A percentile compares a stretch with the other conserved stretches of the same genome.
These are phyloP conservation scores for Amiota communis DNA, from an alignment of 2,888 invertebrate species.

Conservation along the genomic window DNA sequence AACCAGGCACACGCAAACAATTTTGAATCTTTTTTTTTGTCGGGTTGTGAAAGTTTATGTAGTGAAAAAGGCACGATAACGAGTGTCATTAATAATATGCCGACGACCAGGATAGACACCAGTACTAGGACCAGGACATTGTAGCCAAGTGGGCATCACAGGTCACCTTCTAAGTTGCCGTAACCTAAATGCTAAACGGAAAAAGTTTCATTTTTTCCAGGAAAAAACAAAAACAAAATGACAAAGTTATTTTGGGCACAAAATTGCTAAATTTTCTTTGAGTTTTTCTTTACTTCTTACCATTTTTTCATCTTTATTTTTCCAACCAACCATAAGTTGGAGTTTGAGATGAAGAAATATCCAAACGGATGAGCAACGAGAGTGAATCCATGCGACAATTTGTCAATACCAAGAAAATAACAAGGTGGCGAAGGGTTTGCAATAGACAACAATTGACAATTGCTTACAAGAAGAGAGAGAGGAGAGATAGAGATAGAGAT, in stretches of 20 bases:
- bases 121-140: neutral
- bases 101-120: neutral
- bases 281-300: neutral
- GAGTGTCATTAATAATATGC: slow-evolving; percentile 71
- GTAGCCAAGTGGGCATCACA: neutral
- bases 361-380: slow-evolving; percentile 19
- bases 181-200: neutral
- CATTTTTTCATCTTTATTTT: no score
- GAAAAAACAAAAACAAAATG: neutral
- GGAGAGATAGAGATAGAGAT: no score
- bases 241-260: slow-evolving; percentile 14
- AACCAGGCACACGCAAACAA: slow-evolving; percentile 40
- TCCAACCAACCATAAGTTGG: neutral
- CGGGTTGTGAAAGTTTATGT: slow-evolving; percentile 67
- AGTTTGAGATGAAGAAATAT: neutral
- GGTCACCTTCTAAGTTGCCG: neutral
- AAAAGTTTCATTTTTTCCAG: slow-evolving; percentile 4
- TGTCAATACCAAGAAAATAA: neutral
- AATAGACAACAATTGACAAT: no score
- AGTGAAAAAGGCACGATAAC: slow-evolving; percentile 72
- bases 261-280: slow-evolving; percentile 17
- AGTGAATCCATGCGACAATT: slow-evolving; percentile 10
- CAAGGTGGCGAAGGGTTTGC: neutral
- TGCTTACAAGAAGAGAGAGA: no score
- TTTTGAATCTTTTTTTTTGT: slow-evolving; percentile 8